Base-by-base conservation (phyloP, 1,140 invertebrate species). In the Neodiprion virginianus region DNA sequence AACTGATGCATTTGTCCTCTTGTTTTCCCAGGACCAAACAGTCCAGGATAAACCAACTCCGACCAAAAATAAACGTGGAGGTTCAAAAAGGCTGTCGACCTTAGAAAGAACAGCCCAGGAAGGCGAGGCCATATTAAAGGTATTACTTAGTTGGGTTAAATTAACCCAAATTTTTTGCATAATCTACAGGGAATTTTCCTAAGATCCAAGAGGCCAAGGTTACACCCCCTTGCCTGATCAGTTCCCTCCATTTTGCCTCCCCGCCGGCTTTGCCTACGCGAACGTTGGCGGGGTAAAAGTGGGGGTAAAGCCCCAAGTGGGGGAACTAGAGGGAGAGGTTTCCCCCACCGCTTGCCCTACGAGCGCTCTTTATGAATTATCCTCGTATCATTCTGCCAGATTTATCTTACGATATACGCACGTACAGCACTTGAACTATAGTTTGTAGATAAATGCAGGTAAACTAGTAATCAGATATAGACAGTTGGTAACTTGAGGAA, bases 41-140 rank as follows among this genome's bases (percentile, higher is more conserved):
- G 68, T 75, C 47, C 83, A 86, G 21, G 89, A 88, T 68, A 87
- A 89, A 74, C 82, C 87, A 67, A 83, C 83, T 61, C 83, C 82
- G 66, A 78, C 82, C 69, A 90, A 87, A 85, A 87, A 87, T 71
- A 88, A 86, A 82, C 84, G 88, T 47, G 79, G 81, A 61, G 82
- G 82, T 10, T 81, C 83, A 5, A 90, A 90, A 79, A 88, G 89
- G 72, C 80, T 89, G 8, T 87, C 89, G n/a, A 88, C 87, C 53
- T 77, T 89, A 1, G 87, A 89, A 75, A 85, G 86, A 73, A 87
- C 85, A 8, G 84, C 87, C n/a, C 87, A 88, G 72, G 89, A 90
- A 78, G 87, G 88, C 23, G 88, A 90, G 80, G 84, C 79, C n/a
- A 85, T 90, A 10, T 79, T 86, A 28, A 90, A 90, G 86, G 89